A percentile compares a stretch with the other conserved stretches of the same genome.
These are phyloP conservation scores for Falco biarmicus DNA, from an alignment of 2,797 vertebrate species.

Conservation along the genomic window DNA sequence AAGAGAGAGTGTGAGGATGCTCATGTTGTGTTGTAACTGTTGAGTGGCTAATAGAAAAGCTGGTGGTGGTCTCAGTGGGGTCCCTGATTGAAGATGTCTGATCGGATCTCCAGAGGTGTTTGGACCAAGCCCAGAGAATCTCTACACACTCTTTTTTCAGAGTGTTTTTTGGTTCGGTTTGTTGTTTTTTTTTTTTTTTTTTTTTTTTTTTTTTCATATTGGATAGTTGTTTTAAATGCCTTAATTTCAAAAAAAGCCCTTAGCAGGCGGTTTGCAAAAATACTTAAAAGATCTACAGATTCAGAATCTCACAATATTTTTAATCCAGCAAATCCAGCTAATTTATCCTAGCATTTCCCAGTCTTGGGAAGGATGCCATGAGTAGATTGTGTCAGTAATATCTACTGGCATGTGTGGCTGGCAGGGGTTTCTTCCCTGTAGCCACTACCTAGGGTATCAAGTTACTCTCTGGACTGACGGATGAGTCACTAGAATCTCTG, in stretches of 20 bases:
- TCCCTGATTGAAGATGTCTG: background rate
- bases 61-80: background rate
- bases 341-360: background rate
- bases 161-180: background rate
- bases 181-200: background rate
- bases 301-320: background rate
- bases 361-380: background rate
- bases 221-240: background rate
- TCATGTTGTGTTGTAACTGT: background rate
- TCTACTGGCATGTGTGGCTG: background rate
- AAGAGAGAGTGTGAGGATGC: background rate
- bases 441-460: constrained; percentile 9
- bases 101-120: background rate
- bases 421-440: constrained; percentile 26
- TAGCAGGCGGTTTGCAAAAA: background rate
- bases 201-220: background rate
- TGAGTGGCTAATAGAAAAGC: background rate
- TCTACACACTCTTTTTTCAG: background rate
- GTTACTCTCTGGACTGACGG: constrained; percentile 33
- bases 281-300: background rate
- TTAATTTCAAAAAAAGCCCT: background rate
- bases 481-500: constrained; percentile 55
- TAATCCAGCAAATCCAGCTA: background rate
- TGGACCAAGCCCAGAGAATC: background rate
- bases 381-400: background rate